phyloP scores from a whole-genome alignment of 2,113 vertebrate species.

The Condylura cristata region DNA sequence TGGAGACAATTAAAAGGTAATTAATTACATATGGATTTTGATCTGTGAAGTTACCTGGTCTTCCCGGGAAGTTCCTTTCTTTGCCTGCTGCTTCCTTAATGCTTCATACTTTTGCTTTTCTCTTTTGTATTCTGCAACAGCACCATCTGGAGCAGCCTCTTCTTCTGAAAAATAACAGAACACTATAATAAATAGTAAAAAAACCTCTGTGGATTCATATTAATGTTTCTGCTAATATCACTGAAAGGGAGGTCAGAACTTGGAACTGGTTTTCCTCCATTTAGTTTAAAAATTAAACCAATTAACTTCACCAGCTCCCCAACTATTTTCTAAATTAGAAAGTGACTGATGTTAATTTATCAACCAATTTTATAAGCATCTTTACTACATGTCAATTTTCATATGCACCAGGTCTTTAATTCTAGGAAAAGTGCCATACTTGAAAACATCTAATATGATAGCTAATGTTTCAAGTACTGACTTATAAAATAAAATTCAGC shows the following conservation, averaged over 20 bases:
- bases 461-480: slow-evolving; percentile 38
- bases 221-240: not conserved
- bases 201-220: slow-evolving; percentile 47
- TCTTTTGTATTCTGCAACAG: slow-evolving; percentile 94
- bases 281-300: slow-evolving; percentile 19
- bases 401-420: slow-evolving; percentile 42
- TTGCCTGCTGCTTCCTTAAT: slow-evolving; percentile 89
- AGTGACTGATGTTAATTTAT: not conserved
- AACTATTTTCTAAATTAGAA: slow-evolving; percentile 23
- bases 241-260: not conserved
- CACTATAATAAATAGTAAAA: slow-evolving; percentile 14
- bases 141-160: slow-evolving; percentile 85
- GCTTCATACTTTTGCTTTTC: slow-evolving; percentile 95
- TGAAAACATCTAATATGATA: slow-evolving; percentile 29
- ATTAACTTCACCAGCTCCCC: not conserved
- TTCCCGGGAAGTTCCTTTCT: slow-evolving; percentile 89
- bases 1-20: slow-evolving; percentile 24
- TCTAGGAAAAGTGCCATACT: slow-evolving; percentile 40
- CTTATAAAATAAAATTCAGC: slow-evolving; percentile 1
- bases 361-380: not conserved
- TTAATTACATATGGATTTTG: not conserved
- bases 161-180: slow-evolving; percentile 82
- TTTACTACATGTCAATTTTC: slow-evolving; percentile 48
- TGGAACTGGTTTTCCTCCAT: not conserved
- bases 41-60: slow-evolving; percentile 87